Evolutionary conservation across 2,797 vertebrate species (phyloP).

Genomic region (Paguma larvata): DNA sequence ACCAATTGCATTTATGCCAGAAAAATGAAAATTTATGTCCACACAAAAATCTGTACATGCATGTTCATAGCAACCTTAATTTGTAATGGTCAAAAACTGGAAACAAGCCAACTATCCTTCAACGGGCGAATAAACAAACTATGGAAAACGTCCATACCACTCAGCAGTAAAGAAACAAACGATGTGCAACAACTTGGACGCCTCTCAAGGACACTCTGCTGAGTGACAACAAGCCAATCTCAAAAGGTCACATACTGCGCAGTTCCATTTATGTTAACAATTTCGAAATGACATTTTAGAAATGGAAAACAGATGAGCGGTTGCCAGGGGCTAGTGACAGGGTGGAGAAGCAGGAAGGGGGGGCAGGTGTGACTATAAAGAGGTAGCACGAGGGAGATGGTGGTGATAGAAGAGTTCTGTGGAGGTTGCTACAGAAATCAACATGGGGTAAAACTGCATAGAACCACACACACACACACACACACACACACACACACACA

Average conservation of each 20-base stretch:
- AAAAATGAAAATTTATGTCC: not conserved
- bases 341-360: not conserved
- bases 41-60: not conserved
- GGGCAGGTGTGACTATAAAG: not conserved
- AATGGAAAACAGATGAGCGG: not conserved
- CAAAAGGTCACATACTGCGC: not conserved
- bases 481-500: not conserved
- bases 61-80: not conserved
- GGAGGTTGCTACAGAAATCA: not conserved
- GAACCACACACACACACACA: not conserved
- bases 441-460: not conserved
- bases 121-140: not conserved
- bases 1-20: not conserved
- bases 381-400: not conserved
- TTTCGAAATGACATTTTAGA: conserved; percentile 22
- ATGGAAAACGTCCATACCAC: not conserved
- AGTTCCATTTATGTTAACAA: conserved; percentile 6
- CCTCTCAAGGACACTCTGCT: not conserved
- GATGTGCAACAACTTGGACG: not conserved
- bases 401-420: not conserved
- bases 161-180: not conserved
- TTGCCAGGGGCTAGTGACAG: not conserved
- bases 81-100: conserved; percentile 13
- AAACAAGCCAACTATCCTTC: conserved; percentile 14
- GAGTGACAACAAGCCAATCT: not conserved